These are phyloP conservation scores for Bombus superbus DNA, from an alignment of 1,140 invertebrate genomes.

Conservation along the genomic window DNA sequence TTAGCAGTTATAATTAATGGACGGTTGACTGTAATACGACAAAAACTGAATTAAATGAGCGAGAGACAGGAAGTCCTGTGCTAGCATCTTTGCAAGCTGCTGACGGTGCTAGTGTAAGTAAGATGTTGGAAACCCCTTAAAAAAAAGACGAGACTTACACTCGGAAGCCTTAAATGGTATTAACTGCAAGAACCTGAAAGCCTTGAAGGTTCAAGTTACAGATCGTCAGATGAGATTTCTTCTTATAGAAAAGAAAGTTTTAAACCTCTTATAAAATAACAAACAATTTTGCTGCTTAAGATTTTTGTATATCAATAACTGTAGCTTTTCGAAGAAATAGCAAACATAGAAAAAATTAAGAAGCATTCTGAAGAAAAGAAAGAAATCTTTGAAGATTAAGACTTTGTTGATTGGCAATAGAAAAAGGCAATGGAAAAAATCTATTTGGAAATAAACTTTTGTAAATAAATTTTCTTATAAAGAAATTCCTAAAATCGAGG, in stretches of 20 bases:
- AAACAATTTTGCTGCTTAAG: background rate
- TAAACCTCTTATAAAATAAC: background rate
- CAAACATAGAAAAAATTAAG: background rate
- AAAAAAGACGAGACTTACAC: slow-evolving; percentile 5
- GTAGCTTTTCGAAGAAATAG: background rate
- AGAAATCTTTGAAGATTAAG: background rate
- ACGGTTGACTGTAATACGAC: background rate
- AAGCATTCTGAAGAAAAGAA: background rate
- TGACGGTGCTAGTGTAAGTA: background rate
- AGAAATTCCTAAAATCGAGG: background rate
- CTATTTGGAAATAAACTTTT: background rate
- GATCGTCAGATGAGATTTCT: background rate
- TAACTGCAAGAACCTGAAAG: slow-evolving; percentile 8
- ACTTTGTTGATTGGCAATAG: background rate
- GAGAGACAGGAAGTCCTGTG: background rate
- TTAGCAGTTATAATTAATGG: background rate
- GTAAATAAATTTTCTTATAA: no score
- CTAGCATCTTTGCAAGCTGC: background rate
- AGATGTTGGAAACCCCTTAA: background rate
- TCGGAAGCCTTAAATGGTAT: slow-evolving; percentile 24
- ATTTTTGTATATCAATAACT: background rate
- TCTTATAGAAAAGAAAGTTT: background rate
- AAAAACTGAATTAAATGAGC: background rate
- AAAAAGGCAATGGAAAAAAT: background rate
- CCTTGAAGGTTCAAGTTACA: slow-evolving; percentile 20